Percentiles rank a stretch among this genome's conserved stretches.
phyloP scores from a whole-genome alignment of 2,113 vertebrate genomes.

The Tauraco erythrolophus region DNA sequence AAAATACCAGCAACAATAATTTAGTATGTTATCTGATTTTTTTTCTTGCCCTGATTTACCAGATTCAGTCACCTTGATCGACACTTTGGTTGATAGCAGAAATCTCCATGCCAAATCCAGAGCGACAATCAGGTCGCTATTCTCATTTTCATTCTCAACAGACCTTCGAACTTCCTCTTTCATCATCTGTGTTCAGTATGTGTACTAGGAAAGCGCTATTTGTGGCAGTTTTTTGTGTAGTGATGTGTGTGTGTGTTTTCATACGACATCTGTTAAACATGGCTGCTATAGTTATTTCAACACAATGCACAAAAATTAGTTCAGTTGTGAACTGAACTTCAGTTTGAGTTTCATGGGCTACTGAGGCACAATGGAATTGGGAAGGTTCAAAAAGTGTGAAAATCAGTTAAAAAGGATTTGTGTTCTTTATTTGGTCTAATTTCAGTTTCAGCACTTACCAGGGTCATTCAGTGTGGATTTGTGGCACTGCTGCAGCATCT shows the following conservation, averaged over 20 bases:
- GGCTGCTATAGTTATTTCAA: neutral
- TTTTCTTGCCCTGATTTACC: neutral
- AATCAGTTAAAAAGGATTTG: neutral
- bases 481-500: neutral
- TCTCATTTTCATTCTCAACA: neutral
- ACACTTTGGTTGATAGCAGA: neutral
- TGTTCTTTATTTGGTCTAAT: neutral
- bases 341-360: neutral
- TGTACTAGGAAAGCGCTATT: neutral
- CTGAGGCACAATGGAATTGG: neutral
- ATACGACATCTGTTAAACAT: neutral
- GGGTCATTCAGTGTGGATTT: neutral
- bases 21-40: neutral
- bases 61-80: neutral
- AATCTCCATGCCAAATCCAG: neutral
- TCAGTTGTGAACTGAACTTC: neutral
- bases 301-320: neutral
- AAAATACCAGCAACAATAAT: neutral
- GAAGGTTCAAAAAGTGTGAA: neutral
- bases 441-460: neutral
- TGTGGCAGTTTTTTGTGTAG: neutral
- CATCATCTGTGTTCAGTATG: neutral
- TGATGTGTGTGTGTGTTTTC: neutral
- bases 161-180: neutral
- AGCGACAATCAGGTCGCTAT: neutral